Evolutionary conservation across 2,113 vertebrate species (phyloP), one percentile per base, ranked within the genome.

Genomic region (Eurystomus gularis): DNA sequence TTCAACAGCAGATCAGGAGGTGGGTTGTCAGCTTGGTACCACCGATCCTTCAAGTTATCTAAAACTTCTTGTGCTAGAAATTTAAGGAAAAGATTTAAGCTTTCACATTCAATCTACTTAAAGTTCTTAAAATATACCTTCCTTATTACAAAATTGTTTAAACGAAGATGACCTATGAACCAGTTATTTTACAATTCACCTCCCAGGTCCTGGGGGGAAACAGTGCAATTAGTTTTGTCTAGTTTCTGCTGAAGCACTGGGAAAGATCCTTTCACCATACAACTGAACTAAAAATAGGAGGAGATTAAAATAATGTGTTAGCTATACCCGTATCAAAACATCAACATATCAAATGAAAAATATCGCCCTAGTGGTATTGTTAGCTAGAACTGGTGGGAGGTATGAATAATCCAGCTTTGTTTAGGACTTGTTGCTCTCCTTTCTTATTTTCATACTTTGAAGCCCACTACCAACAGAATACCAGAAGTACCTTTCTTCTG

Each of bases 31-130:
- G 99, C 99, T 97, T 99, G 99, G 66, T 99, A 99, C 99, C 99
- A 99, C 68, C 99, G 99, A 77, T 99, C 99, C 91, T 98, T 99
- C 94, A 99, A 98, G 86, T 99, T 99, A 82, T 99, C 99, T 51
- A 99, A 86, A 51, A 99, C 99, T 95, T 99, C 99, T 98, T 99
- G 99, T 69, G 99, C 99, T 99, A 97, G 80, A 96, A 77, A 81
- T 46, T 5, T 7, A 23, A 87, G 4, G 12, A 40, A 12, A n/a
- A 37, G 3, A 29, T 94, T 82, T n/a, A 46, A 57, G 31, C 23
- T 24, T 23, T 26, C 28, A 17, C 0, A 1, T 23, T 48, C 21
- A 49, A 28, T 9, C 42, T 29, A 8, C 8, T 64, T 39, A 3
- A 21, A 55, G 12, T 29, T 69, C 35, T 64, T 64, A 19, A 64